Percentiles rank a stretch among this genome's conserved stretches.
phyloP scores from a whole-genome alignment of 2,797 vertebrate species.

The Austrolebias charrua region DNA sequence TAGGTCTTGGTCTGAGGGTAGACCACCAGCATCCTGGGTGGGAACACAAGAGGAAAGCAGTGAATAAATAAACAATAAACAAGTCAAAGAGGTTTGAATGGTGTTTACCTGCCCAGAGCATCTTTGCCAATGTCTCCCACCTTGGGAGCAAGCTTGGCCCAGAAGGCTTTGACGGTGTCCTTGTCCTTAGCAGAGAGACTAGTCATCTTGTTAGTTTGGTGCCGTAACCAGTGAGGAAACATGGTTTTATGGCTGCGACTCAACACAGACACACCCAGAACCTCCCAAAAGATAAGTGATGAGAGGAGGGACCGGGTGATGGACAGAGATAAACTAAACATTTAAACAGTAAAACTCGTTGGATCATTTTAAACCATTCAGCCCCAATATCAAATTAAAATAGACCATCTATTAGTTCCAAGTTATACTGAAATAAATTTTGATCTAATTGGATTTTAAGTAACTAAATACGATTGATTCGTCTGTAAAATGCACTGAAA shows the following conservation, averaged over 20 bases:
- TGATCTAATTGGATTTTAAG: too few species aligned
- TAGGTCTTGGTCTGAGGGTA: slow-evolving; percentile 88
- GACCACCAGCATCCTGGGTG: slow-evolving; percentile 74
- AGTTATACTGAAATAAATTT: too few species aligned
- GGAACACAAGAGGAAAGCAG: background rate
- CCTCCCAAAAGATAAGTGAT: background rate
- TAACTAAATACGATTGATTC: background rate
- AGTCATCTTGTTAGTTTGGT: slow-evolving; percentile 52
- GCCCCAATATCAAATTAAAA: too few species aligned
- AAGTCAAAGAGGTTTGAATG: slow-evolving; percentile 6
- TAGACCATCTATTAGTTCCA: too few species aligned
- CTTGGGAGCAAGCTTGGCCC: slow-evolving; percentile 38
- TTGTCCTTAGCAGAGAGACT: slow-evolving; percentile 78
- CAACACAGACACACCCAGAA: slow-evolving; percentile 23
- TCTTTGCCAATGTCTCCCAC: slow-evolving; percentile 59
- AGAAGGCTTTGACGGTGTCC: slow-evolving; percentile 59
- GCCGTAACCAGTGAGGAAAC: background rate
- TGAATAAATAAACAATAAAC: too few species aligned
- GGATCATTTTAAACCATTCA: too few species aligned
- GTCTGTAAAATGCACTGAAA: background rate
- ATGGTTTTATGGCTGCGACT: slow-evolving; percentile 42
- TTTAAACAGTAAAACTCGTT: background rate
- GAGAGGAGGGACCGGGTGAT: slow-evolving; percentile 2
- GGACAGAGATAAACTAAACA: background rate
- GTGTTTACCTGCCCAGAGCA: slow-evolving; percentile 76